These are phyloP conservation scores for Heterocephalus glaber DNA, from an alignment of 2,113 vertebrate genomes.

Conservation along the genomic window DNA sequence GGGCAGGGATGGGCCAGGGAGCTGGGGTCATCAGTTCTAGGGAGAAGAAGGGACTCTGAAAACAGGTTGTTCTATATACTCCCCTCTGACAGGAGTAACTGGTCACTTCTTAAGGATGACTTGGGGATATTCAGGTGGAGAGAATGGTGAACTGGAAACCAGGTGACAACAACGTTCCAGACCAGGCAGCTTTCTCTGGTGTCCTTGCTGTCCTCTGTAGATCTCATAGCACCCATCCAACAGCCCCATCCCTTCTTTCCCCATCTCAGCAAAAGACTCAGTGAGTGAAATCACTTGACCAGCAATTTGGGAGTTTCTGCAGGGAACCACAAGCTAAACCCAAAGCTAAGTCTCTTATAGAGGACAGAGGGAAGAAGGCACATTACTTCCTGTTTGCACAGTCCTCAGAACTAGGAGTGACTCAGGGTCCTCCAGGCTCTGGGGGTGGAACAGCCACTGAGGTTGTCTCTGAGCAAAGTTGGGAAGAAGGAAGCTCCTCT, in stretches of 20 bases:
- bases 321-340: not conserved
- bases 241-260: not conserved
- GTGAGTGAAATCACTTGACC: not conserved
- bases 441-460: not conserved
- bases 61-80: not conserved
- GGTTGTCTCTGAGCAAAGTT: not conserved
- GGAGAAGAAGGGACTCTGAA: not conserved
- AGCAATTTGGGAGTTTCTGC: not conserved
- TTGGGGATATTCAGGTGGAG: too few relatives aligned
- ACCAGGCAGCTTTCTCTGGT: not conserved
- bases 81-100: too few relatives aligned
- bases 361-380: too few relatives aligned
- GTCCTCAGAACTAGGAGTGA: not conserved
- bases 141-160: not conserved
- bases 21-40: not conserved
- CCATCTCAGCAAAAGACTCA: not conserved
- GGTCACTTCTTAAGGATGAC: not conserved
- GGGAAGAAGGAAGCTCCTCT: not conserved
- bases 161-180: not conserved
- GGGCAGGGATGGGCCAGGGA: not conserved
- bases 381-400: fast-evolving
- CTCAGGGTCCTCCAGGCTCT: fast-evolving
- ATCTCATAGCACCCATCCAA: too few relatives aligned
- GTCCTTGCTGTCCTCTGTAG: not conserved
- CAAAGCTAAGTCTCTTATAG: not conserved